Conservation (phyloP, 1,140 invertebrate genomes). For the Ganaspis sp. region DNA sequence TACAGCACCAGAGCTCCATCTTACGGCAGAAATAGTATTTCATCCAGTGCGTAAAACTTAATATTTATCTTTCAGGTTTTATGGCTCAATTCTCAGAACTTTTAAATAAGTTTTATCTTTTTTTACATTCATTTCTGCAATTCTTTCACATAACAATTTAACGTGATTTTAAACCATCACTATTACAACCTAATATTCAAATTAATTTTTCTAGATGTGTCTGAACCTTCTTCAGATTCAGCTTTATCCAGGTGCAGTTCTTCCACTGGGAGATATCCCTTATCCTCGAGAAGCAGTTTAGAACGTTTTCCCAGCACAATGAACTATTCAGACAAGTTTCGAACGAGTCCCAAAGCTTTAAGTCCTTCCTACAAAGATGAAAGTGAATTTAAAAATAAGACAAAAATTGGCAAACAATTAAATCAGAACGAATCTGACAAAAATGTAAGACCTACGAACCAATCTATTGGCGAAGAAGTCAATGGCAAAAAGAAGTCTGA, state of each 20-base stretch:
- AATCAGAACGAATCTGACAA: slow-evolving; percentile 36
- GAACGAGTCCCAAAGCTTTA: slow-evolving; percentile 48
- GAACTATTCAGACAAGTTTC: slow-evolving; percentile 55
- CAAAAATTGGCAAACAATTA: slow-evolving; percentile 22
- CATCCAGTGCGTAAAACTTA: slow-evolving; percentile 57
- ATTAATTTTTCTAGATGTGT: slow-evolving; percentile 45
- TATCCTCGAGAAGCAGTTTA: slow-evolving; percentile 47
- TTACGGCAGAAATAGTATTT: slow-evolving; percentile 56
- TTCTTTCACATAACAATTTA: background rate
- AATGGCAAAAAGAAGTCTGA: slow-evolving; percentile 47
- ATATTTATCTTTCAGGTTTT: background rate
- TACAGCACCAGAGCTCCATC: slow-evolving; percentile 60
- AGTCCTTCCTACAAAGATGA: slow-evolving; percentile 42
- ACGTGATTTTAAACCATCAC: background rate
- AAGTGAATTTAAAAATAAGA: slow-evolving; percentile 48
- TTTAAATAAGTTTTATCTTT: background rate
- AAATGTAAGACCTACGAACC: slow-evolving; percentile 42
- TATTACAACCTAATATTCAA: background rate
- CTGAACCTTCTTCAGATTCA: slow-evolving; percentile 55
- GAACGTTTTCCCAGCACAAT: slow-evolving; percentile 50
- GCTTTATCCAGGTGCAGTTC: slow-evolving; percentile 51
- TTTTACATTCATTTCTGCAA: background rate
- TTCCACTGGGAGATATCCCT: slow-evolving; percentile 42
- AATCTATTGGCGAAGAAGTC: slow-evolving; percentile 34
- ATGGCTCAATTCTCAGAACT: background rate